Conservation (phyloP, 2,113 vertebrate genomes). For the Corythaeola cristata region DNA sequence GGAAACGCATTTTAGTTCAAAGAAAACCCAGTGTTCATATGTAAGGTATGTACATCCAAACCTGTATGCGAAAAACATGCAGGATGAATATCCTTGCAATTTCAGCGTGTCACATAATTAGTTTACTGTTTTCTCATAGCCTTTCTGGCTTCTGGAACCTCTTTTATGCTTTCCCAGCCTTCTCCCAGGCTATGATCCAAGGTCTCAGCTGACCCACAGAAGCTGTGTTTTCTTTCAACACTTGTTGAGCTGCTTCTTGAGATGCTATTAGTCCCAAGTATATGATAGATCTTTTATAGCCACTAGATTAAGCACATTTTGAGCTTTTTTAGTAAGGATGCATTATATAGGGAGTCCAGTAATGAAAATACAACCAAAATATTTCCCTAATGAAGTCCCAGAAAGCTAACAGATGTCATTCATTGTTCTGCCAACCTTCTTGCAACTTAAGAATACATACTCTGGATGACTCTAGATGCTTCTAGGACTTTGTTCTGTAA, state of each 20-base stretch:
- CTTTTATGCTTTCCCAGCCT: not conserved
- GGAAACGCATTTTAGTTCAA: not conserved
- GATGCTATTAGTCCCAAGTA: not conserved
- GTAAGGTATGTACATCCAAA: not conserved
- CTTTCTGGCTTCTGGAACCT: not conserved
- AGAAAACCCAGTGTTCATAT: slow-evolving; percentile 12
- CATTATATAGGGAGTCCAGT: not conserved
- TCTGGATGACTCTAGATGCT: not conserved
- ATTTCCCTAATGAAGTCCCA: not conserved
- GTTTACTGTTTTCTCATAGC: accelerated
- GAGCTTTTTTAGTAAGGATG: not conserved
- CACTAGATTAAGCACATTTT: not conserved
- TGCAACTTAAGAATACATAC: not conserved
- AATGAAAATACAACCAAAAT: not conserved
- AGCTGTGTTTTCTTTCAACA: not conserved
- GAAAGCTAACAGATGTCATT: not conserved
- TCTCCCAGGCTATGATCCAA: not conserved
- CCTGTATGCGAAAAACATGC: not conserved
- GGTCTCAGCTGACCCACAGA: not conserved
- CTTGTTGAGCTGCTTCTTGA: not conserved
- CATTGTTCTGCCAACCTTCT: not conserved
- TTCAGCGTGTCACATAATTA: not conserved
- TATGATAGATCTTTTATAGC: not conserved
- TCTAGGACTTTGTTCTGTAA: not conserved
- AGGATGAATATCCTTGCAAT: not conserved